Base-by-base conservation (phyloP, 1,140 invertebrate genomes). In the Papilio machaon region DNA sequence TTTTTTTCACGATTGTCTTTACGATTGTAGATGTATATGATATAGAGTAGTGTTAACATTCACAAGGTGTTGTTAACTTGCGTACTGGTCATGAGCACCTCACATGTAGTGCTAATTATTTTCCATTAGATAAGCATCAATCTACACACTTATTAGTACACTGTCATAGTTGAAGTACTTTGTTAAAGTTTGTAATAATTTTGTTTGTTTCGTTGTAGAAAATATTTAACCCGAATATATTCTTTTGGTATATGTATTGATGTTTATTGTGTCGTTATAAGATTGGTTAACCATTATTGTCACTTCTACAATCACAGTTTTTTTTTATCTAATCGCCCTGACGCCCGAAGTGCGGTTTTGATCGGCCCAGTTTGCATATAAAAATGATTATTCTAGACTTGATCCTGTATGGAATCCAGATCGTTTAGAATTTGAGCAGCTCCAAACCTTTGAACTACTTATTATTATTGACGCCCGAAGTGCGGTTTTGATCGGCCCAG, bases 1-100 rank as follows among this genome's bases (percentile, higher is more conserved):
- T 94, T 94, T 94, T 91, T 92, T 93, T 89, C 70, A 58, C 74
- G 11, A 78, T 75, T 79, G 73, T 78, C 67, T 80, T 78, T 64
- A 30, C 23, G 23, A 73, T 58, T 80, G 43, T 52, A 79, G 58
- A 79, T 79, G 77, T 79, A 19, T 13, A 77, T 58, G 19, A 64
- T 79, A 49, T 80, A 80, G 67, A 80, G 46, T 85, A 79, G 78
- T 82, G 64, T 80, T 86, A 83, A 85, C 84, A 82, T 81, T 86
- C 58, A 64, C 82, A 84, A 35, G 35, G 3, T 19, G 43, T 64
- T 79, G 77, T 47, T 64, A 64, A 49, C 43, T 70, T 54, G 23
- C 4, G 5, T 47, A 76, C 47, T 47, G 10, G 43, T 46, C 60
- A 78, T 58, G 23, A 79, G 38, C 60, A 79, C 46, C 77, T 79